A percentile compares a stretch with the other conserved stretches of the same genome.
phyloP scores from a whole-genome alignment of 2,888 invertebrate species.

The Drosophila emarginata region DNA sequence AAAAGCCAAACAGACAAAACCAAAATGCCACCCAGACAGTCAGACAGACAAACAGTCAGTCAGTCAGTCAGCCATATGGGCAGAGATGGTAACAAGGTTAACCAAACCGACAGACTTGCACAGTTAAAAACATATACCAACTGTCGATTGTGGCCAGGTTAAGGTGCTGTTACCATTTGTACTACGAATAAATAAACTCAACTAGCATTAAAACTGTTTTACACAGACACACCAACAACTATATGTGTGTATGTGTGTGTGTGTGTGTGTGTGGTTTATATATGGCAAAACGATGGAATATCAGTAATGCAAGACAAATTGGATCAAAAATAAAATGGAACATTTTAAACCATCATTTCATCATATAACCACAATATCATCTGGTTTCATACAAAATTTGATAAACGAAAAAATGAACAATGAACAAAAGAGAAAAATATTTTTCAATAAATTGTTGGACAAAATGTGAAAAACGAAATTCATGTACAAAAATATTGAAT shows the following conservation, averaged over 20 bases:
- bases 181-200: constrained; percentile 36
- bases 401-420: no score
- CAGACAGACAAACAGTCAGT: constrained; percentile 3
- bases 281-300: background rate
- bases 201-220: constrained; percentile 22
- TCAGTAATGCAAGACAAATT: background rate
- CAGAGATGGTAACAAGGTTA: constrained; percentile 20
- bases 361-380: background rate
- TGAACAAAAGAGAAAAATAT: no score
- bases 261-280: background rate
- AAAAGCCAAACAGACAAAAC: constrained; percentile 16
- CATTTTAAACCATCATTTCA: background rate
- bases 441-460: no score
- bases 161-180: constrained; percentile 8
- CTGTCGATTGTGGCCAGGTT: constrained; percentile 8
- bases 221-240: background rate
- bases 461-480: no score
- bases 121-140: constrained; percentile 3
- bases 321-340: background rate
- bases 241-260: background rate
- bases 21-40: constrained; percentile 22
- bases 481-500: no score
- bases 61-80: background rate
- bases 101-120: constrained; percentile 4
- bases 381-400: background rate